A percentile compares a stretch with the other conserved stretches of the same genome.
Conservation (phyloP, 2,113 vertebrate species). For the Piprites chloris region DNA sequence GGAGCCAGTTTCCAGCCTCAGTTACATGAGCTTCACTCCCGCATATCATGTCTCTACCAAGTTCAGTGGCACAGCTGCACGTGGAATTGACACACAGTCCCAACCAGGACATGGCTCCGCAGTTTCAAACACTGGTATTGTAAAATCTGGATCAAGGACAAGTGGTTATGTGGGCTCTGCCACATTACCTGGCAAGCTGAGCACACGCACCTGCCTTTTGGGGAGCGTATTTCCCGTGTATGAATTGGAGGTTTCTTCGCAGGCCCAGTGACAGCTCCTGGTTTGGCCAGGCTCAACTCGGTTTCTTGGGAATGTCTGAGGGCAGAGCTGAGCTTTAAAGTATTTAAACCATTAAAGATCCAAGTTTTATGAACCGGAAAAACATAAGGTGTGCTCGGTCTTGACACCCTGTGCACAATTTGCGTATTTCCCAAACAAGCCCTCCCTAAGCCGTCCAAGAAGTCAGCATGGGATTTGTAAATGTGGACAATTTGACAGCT, state of each 20-base stretch:
- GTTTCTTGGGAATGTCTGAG: neutral
- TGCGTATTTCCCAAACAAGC: neutral
- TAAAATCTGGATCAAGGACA: neutral
- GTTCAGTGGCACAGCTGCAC: neutral
- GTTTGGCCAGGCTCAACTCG: neutral
- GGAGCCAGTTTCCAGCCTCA: neutral
- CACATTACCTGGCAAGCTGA: neutral
- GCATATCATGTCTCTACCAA: neutral
- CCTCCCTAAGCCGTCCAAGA: neutral
- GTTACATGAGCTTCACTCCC: fast-evolving
- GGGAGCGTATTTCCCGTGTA: neutral
- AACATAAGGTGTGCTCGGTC: neutral
- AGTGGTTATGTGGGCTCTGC: neutral
- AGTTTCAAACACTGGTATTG: neutral
- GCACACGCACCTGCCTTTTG: neutral
- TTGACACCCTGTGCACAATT: neutral
- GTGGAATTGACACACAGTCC: neutral
- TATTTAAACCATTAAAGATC: neutral
- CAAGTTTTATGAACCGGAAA: slow-evolving; percentile 16
- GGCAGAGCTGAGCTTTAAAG: neutral
- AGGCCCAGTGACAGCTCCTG: neutral
- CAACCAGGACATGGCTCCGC: neutral
- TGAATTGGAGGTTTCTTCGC: neutral
- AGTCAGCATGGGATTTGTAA: neutral
- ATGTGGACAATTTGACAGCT: neutral